A percentile compares a stretch with the other conserved stretches of the same genome.
Conservation (phyloP, 2,797 vertebrate species). For the Argentina silus region DNA sequence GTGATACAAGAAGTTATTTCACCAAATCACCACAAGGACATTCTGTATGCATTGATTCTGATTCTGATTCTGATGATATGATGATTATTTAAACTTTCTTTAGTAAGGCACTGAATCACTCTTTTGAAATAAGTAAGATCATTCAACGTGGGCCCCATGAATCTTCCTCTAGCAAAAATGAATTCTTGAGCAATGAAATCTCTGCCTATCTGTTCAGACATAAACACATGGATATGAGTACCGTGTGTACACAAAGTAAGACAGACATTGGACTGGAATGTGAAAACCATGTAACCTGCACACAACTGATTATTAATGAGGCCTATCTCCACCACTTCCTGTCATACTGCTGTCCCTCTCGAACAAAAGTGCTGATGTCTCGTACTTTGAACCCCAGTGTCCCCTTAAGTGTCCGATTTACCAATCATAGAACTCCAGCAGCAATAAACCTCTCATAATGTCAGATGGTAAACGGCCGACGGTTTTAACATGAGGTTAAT, state of each 20-base stretch:
- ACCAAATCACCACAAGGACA: neutral
- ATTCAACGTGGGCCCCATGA: too few relatives aligned
- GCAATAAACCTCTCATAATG: conserved; percentile 39
- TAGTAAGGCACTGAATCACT: too few relatives aligned
- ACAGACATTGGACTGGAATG: neutral
- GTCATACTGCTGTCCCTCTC: conserved; percentile 47
- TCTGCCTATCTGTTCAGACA: too few relatives aligned
- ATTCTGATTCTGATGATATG: too few relatives aligned
- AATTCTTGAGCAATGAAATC: too few relatives aligned
- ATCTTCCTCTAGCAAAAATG: too few relatives aligned
- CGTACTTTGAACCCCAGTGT: conserved; percentile 65
- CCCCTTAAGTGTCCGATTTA: conserved; percentile 51
- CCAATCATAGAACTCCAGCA: conserved; percentile 24
- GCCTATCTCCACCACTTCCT: conserved; percentile 68
- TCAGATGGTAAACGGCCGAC: conserved; percentile 30
- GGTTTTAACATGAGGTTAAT: neutral
- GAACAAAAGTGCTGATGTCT: conserved; percentile 62
- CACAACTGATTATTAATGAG: conserved; percentile 49
- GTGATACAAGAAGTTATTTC: neutral
- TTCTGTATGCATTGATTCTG: too few relatives aligned
- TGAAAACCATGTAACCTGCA: neutral
- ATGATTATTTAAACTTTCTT: too few relatives aligned
- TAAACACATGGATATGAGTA: neutral
- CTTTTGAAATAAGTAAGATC: too few relatives aligned
- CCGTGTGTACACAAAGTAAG: neutral